Evolutionary conservation across 1,140 invertebrate genomes (phyloP), one percentile per base, ranked within the genome.

Genomic region (Centruroides sculpturatus): DNA sequence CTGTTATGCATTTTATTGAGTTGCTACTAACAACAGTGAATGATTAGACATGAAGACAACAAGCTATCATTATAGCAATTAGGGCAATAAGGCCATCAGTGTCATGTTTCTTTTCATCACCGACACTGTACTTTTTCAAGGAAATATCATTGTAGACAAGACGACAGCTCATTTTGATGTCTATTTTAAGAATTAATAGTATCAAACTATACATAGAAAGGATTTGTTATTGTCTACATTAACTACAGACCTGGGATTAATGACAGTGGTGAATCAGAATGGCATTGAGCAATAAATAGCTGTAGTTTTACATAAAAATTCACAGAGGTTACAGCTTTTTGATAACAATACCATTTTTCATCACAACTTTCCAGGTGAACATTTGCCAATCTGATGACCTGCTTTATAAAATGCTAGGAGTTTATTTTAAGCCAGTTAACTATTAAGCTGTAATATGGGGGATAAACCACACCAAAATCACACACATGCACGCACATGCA

Each of bases 31-130:
- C 59, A 63, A 63, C 62, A 63, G 35, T 59, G 50, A 67, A 68
- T 69, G 68, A 69, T 68, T 68, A 69, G 68, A 69, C 66, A 69
- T 69, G 68, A 69, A 69, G 68, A 69, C 68, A 69, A 69, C 68
- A 69, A 65, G 62, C 62, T 63, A 60, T 56, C 61, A 64, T 41
- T 64, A 66, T 61, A 66, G 57, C 64, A 65, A 56, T 59, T 60
- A 36, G 61, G 51, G 59, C 58, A 62, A 57, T 61, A 63, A 68
- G 64, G 61, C 59, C 64, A 60, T 61, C 66, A 61, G 41, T 41
- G 41, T 41, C 63, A 63, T 57, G 56, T 66, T 53, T 59, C 11
- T 10, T 61, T 46, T 51, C 62, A 63, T 63, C 60, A 59, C 59
- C 53, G 63, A 35, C 56, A 59, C 57, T 66, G 55, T 62, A 55